Percentiles rank a stretch among this genome's conserved stretches.
Evolutionary conservation across 2,113 vertebrate species (phyloP).

Genomic region (Gymnarchus niloticus): DNA sequence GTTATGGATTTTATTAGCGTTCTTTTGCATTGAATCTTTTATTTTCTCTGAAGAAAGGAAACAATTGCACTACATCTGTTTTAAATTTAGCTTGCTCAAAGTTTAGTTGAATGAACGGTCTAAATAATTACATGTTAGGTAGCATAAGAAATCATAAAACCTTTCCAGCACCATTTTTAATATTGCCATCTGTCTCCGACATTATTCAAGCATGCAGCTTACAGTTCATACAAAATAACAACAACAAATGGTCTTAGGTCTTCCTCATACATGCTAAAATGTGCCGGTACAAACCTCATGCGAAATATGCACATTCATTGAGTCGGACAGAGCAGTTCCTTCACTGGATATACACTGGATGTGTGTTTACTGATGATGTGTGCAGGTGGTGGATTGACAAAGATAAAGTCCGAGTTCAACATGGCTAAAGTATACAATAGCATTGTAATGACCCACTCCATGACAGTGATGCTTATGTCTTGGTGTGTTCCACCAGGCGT

Average conservation of each 20-base stretch:
- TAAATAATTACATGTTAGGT: conserved; percentile 32
- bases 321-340: not conserved
- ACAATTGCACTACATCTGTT: conserved; percentile 38
- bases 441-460: not conserved
- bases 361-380: not conserved
- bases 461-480: not conserved
- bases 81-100: conserved; percentile 27
- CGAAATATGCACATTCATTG: not conserved
- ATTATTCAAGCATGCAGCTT: not conserved
- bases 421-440: not conserved
- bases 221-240: not conserved
- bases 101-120: conserved; percentile 22
- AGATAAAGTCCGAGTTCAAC: not conserved
- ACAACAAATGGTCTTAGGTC: not conserved
- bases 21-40: conserved; percentile 19
- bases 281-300: not conserved
- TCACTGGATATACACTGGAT: not conserved
- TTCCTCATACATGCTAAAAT: not conserved
- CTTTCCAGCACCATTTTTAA: conserved; percentile 22
- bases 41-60: conserved; percentile 12
- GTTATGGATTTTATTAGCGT: conserved; percentile 25
- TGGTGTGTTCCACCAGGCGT: not conserved
- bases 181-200: not conserved
- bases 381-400: not conserved
- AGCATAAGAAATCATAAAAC: conserved; percentile 12